These are phyloP conservation scores for Nemapogon koenigi DNA, from an alignment of 2,888 invertebrate genomes.

Conservation along the genomic window DNA sequence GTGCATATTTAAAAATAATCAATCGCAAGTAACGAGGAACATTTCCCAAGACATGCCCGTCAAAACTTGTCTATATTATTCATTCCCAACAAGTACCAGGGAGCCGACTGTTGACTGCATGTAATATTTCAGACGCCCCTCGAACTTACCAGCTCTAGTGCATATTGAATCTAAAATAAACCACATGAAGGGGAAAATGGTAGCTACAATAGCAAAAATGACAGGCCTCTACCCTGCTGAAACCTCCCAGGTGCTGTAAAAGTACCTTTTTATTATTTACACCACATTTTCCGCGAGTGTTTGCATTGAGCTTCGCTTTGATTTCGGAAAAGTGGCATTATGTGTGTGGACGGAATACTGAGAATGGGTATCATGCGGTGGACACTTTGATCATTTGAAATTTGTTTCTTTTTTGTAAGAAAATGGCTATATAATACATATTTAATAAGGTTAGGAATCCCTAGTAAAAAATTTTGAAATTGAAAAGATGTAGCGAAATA, in stretches of 20 bases:
- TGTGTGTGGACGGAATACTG: slow-evolving; percentile 55
- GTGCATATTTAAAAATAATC: too few species aligned
- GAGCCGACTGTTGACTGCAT: too few species aligned
- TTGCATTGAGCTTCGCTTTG: slow-evolving; percentile 58
- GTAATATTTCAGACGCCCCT: slow-evolving; percentile 1
- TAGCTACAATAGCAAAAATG: slow-evolving; percentile 44
- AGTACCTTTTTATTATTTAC: slow-evolving; percentile 61
- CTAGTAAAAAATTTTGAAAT: too few species aligned
- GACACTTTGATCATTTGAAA: slow-evolving; percentile 3
- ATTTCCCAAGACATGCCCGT: too few species aligned
- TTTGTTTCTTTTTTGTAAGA: too few species aligned
- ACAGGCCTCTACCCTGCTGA: slow-evolving; percentile 25
- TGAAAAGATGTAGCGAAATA: too few species aligned
- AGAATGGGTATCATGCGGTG: slow-evolving; percentile 15
- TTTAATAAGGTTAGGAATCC: too few species aligned
- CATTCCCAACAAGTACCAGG: too few species aligned
- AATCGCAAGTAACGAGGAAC: too few species aligned
- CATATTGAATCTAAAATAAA: slow-evolving; percentile 61
- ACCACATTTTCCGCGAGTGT: slow-evolving; percentile 62
- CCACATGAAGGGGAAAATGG: slow-evolving; percentile 39
- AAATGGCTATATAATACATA: too few species aligned
- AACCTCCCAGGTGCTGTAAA: slow-evolving; percentile 28
- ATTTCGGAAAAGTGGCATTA: slow-evolving; percentile 54
- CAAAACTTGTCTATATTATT: too few species aligned
- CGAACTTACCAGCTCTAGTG: slow-evolving; percentile 38